Evolutionary conservation across 1,140 invertebrate genomes (phyloP).

Genomic region (Drosophila rhopaloa): DNA sequence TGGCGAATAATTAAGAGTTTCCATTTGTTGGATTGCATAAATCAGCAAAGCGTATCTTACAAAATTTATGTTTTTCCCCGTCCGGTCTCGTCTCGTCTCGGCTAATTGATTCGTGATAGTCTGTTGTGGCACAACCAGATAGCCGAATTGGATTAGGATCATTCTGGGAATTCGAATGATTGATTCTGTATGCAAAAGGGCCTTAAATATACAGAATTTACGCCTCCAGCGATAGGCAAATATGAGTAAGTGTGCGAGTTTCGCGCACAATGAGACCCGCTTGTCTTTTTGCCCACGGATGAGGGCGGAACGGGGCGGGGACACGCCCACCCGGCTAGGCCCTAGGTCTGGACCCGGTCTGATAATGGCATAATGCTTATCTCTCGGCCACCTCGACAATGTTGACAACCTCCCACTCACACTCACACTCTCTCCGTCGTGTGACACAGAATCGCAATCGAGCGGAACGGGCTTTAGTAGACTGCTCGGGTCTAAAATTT

Average conservation of each 20-base stretch:
- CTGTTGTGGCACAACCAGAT: constrained; percentile 8
- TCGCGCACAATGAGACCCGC: constrained; percentile 18
- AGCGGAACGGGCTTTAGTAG: constrained; percentile 32
- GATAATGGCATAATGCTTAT: constrained; percentile 36
- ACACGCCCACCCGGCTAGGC: constrained; percentile 10
- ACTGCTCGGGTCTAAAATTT: constrained; percentile 45
- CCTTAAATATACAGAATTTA: constrained; percentile 7
- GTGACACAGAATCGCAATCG: constrained; percentile 47
- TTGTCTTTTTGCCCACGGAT: constrained; percentile 27
- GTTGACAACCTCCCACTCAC: constrained; percentile 32
- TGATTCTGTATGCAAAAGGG: constrained; percentile 15
- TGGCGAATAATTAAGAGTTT: constrained; percentile 47
- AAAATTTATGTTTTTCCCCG: constrained; percentile 6
- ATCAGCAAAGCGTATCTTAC: constrained; percentile 28
- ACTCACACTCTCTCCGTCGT: constrained; percentile 10
- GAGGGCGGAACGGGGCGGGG: constrained; percentile 9
- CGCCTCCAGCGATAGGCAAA: constrained; percentile 20
- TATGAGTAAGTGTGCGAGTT: constrained; percentile 1
- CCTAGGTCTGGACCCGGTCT: constrained; percentile 19
- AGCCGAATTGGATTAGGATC: constrained; percentile 24
- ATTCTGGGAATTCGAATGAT: constrained; percentile 25
- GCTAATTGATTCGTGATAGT: constrained; percentile 44
- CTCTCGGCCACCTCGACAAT: constrained; percentile 36
- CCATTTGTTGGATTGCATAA: constrained; percentile 47
- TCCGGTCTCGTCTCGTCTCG: background rate